Conservation (phyloP, 2,888 invertebrate genomes). For the Zeuzera pyrina region DNA sequence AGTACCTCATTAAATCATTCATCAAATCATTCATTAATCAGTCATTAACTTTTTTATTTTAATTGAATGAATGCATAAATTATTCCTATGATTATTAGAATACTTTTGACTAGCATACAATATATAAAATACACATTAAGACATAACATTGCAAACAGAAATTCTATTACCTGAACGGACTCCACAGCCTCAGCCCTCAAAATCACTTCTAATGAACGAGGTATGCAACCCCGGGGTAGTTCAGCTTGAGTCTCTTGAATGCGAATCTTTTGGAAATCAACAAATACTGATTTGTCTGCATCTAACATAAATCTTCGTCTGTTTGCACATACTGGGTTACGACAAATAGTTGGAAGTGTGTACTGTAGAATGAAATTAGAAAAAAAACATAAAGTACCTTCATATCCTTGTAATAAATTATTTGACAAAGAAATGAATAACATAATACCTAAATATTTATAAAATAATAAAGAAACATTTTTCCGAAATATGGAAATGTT, state of each 20-base stretch:
- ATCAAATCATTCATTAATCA: no score
- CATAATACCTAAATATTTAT: background rate
- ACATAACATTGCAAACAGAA: no score
- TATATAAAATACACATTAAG: no score
- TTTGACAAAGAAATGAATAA: conserved; percentile 4
- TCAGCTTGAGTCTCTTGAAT: conserved; percentile 99
- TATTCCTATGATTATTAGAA: no score
- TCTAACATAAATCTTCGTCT: conserved; percentile 91
- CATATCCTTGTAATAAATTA: conserved; percentile 7
- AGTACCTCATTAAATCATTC: no score
- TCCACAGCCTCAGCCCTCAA: conserved; percentile 97
- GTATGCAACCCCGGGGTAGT: conserved; percentile 96
- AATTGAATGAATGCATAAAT: no score
- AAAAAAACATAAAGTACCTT: conserved; percentile 2
- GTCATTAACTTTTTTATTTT: no score
- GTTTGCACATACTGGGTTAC: conserved; percentile 96
- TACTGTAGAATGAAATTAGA: no score
- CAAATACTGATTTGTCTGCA: conserved; percentile 93
- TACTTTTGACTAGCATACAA: no score
- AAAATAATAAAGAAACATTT: conserved; percentile 1
- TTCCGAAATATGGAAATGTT: background rate
- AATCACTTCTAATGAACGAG: conserved; percentile 95
- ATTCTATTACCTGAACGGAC: conserved; percentile 91
- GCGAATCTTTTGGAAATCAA: conserved; percentile 98
- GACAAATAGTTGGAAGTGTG: conserved; percentile 95